Conservation (phyloP, 2,888 invertebrate species). For the Xylocampa areola region DNA sequence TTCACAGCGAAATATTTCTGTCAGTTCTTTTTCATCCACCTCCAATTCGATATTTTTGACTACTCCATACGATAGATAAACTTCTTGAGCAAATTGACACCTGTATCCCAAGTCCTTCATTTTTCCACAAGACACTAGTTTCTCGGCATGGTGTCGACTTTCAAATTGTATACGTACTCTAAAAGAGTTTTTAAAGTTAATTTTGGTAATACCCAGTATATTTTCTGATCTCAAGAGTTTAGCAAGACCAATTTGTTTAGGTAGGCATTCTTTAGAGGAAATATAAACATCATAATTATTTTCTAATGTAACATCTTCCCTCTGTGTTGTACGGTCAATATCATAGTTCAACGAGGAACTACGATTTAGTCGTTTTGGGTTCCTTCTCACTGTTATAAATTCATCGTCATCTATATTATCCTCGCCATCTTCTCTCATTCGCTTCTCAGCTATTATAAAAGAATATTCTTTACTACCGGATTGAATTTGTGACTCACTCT, state of each 20-base stretch:
- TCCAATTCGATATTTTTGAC: slow-evolving; percentile 21
- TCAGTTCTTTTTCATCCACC: slow-evolving; percentile 11
- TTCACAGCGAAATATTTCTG: neutral
- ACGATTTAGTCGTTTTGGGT: slow-evolving; percentile 6
- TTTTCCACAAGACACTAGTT: slow-evolving; percentile 2
- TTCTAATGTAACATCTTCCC: neutral
- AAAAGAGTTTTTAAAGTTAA: slow-evolving; percentile 14
- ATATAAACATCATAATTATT: slow-evolving; percentile 6
- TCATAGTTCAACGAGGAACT: neutral
- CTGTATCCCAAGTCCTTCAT: slow-evolving; percentile 6
- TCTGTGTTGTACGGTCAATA: neutral
- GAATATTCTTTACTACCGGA: too few relatives aligned
- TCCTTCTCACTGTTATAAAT: slow-evolving; percentile 8
- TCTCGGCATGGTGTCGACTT: neutral
- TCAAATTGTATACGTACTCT: slow-evolving; percentile 13
- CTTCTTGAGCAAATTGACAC: slow-evolving; percentile 6
- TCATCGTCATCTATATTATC: slow-evolving; percentile 4
- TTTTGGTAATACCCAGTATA: slow-evolving; percentile 1
- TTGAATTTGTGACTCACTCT: neutral
- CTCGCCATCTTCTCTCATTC: slow-evolving; percentile 3
- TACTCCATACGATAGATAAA: slow-evolving; percentile 16
- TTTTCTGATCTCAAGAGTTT: slow-evolving; percentile 11
- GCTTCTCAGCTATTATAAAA: neutral
- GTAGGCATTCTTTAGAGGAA: slow-evolving; percentile 2
- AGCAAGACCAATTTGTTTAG: slow-evolving; percentile 23